Evolutionary conservation across 2,797 vertebrate genomes (phyloP).

Genomic region (Amblyraja radiata): DNA sequence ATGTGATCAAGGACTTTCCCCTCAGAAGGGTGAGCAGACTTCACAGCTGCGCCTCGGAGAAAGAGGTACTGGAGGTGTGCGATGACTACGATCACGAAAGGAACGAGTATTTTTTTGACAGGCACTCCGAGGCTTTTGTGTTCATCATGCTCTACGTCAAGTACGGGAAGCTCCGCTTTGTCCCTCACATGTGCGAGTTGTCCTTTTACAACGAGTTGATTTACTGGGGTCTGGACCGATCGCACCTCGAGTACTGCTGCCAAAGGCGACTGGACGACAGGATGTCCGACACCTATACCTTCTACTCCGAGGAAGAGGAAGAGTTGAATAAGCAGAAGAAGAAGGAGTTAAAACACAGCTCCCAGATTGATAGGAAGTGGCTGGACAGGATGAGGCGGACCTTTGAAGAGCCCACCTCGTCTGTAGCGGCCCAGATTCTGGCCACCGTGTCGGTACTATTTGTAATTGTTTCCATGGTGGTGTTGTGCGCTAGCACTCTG

Average conservation of each 20-base stretch:
- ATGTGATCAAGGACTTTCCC: constrained; percentile 92
- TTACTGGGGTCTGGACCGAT: constrained; percentile 94
- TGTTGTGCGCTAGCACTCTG: constrained; percentile 90
- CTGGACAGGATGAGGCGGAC: constrained; percentile 83
- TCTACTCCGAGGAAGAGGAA: constrained; percentile 67
- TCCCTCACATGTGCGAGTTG: constrained; percentile 92
- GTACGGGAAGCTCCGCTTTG: constrained; percentile 89
- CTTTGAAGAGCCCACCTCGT: constrained; percentile 93
- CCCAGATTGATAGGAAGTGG: constrained; percentile 62
- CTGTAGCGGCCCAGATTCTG: constrained; percentile 82
- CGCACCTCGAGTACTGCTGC: constrained; percentile 90
- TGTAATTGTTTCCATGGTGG: constrained; percentile 93
- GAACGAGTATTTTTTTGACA: constrained; percentile 97
- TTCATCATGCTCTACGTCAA: constrained; percentile 96
- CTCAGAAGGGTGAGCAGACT: constrained; percentile 86
- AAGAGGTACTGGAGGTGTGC: constrained; percentile 93
- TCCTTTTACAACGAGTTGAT: constrained; percentile 98
- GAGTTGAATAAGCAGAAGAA: constrained; percentile 47
- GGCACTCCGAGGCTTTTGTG: constrained; percentile 92
- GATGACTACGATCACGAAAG: constrained; percentile 95
- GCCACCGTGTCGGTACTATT: constrained; percentile 89
- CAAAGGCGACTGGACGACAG: constrained; percentile 92
- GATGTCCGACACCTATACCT: constrained; percentile 86
- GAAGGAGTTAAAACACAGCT: background rate
- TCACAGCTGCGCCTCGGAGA: constrained; percentile 86